Evolutionary conservation across 2,113 vertebrate species (phyloP).

Genomic region (Balaeniceps rex): DNA sequence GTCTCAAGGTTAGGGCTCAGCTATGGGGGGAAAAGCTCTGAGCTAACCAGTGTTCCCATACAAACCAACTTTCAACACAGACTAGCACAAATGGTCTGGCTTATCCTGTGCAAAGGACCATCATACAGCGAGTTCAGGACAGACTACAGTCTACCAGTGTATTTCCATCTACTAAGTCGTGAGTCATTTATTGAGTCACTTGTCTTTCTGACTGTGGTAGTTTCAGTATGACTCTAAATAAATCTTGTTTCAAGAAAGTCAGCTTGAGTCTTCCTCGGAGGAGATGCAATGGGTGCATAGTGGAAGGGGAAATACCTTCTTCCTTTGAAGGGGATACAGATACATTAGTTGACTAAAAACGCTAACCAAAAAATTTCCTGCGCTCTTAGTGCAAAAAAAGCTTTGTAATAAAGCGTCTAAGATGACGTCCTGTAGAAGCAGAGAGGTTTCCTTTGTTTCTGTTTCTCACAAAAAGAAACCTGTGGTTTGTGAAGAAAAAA

Average conservation of each 20-base stretch:
- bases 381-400: not conserved
- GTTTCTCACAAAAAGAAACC: not conserved
- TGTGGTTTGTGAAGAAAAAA: not conserved
- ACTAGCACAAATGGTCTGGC: not conserved
- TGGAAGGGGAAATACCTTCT: conserved; percentile 26
- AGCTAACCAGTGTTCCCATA: not conserved
- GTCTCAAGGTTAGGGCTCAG: not conserved
- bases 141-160: not conserved
- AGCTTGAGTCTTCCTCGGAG: not conserved
- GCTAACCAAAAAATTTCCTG: conserved; percentile 20
- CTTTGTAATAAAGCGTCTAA: conserved; percentile 6
- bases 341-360: not conserved
- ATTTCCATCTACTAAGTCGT: not conserved
- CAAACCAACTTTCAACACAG: not conserved
- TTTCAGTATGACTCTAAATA: conserved; percentile 7
- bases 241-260: conserved; percentile 12
- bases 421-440: not conserved
- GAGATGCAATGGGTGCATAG: not conserved
- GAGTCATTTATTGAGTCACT: not conserved
- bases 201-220: not conserved
- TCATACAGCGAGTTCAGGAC: not conserved
- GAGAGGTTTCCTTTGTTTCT: conserved; percentile 11
- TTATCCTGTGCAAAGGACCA: not conserved
- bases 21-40: not conserved
- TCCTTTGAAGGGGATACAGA: not conserved